Percentiles rank a stretch among this genome's conserved stretches.
Evolutionary conservation across 2,113 vertebrate genomes (phyloP).

Genomic region (Trochalopteron elliotii): DNA sequence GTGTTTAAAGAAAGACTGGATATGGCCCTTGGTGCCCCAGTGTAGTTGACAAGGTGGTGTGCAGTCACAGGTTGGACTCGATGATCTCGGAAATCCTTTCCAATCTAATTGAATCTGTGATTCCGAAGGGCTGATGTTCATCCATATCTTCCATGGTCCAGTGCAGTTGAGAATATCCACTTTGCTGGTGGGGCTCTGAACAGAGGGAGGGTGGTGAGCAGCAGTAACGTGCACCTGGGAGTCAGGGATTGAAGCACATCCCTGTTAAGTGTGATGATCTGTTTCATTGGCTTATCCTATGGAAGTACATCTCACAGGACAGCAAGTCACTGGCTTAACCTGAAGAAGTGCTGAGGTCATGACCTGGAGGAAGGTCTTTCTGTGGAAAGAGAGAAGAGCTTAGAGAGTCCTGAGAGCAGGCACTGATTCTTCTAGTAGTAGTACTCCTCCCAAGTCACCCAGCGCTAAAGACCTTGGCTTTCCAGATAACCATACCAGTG

Average conservation of each 20-base stretch:
- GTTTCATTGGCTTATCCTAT: background rate
- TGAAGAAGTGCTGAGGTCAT: background rate
- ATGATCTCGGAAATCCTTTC: background rate
- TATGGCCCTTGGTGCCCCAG: background rate
- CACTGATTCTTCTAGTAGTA: background rate
- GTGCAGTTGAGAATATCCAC: fast-evolving
- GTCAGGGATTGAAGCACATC: background rate
- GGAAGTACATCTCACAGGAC: background rate
- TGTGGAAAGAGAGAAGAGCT: background rate
- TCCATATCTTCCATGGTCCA: fast-evolving
- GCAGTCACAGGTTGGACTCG: background rate
- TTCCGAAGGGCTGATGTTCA: background rate
- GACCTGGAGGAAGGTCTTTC: background rate
- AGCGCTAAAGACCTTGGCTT: background rate
- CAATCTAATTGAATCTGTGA: background rate
- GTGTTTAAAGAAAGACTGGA: background rate
- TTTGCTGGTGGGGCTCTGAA: background rate
- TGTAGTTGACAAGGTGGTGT: background rate
- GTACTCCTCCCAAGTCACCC: background rate
- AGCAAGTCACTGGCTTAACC: background rate
- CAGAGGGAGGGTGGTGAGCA: background rate
- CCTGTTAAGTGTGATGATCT: too few relatives aligned
- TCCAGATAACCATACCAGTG: background rate
- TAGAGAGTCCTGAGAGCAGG: background rate
- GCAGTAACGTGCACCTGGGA: fast-evolving